Evolutionary conservation across 1,140 invertebrate genomes (phyloP).

Genomic region (Drosophila elegans): DNA sequence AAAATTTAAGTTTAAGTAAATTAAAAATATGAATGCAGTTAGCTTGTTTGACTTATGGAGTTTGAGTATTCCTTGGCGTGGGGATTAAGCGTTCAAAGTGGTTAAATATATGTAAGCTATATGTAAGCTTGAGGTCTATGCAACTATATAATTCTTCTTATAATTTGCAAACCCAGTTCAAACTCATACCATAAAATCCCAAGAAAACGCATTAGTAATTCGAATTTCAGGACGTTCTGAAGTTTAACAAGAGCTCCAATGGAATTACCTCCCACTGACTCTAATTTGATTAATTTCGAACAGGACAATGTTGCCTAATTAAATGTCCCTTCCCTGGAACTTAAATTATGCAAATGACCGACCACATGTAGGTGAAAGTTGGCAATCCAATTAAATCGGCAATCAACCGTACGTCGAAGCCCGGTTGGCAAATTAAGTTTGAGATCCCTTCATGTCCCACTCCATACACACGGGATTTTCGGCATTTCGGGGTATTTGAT

Average conservation of each 20-base stretch:
- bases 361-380: conserved; percentile 35
- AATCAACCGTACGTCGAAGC: conserved; percentile 44
- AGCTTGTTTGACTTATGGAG: conserved; percentile 18
- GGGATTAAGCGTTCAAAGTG: not conserved
- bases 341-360: conserved; percentile 49
- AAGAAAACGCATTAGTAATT: too few relatives aligned
- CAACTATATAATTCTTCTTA: too few relatives aligned
- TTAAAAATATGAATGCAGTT: conserved; percentile 24
- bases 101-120: not conserved
- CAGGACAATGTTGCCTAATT: conserved; percentile 36
- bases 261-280: not conserved
- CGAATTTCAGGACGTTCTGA: too few relatives aligned
- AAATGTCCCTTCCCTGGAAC: conserved; percentile 10
- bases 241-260: not conserved
- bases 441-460: conserved; percentile 1
- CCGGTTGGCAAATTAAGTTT: conserved; percentile 42
- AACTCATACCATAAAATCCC: too few relatives aligned
- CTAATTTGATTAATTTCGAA: conserved; percentile 17
- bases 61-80: conserved; percentile 15
- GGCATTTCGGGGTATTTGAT: conserved; percentile 6
- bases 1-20: conserved; percentile 18
- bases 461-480: conserved; percentile 27
- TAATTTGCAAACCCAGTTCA: too few relatives aligned
- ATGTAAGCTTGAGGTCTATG: too few relatives aligned
- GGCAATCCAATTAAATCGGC: conserved; percentile 54